Evolutionary conservation across 2,888 invertebrate species (phyloP).

Genomic region (Coelogynopora nodosa): DNA sequence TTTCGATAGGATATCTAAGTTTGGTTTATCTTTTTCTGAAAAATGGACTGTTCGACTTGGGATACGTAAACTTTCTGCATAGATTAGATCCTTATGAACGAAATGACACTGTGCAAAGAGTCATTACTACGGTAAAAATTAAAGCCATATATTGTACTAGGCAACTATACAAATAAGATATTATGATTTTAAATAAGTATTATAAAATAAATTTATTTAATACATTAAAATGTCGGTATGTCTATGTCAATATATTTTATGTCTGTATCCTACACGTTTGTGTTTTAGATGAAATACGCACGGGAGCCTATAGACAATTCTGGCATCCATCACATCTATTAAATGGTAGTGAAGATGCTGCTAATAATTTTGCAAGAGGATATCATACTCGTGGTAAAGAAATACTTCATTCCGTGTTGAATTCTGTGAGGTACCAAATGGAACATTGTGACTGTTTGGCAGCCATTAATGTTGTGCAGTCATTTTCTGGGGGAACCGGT

Average conservation of each 20-base stretch:
- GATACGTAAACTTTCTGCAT: too few species aligned
- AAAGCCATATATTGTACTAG: too few species aligned
- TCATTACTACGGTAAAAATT: too few species aligned
- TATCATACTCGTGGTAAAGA: conserved; percentile 35
- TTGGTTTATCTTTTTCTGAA: too few species aligned
- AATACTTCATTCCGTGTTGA: not conserved
- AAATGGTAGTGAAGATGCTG: conserved; percentile 37
- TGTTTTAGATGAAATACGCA: conserved; percentile 39
- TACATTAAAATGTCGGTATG: not conserved
- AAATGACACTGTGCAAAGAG: too few species aligned
- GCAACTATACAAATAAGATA: too few species aligned
- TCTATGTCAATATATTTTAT: not conserved
- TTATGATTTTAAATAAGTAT: too few species aligned
- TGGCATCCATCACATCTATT: conserved; percentile 34
- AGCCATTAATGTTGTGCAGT: conserved; percentile 34
- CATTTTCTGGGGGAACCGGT: conserved; percentile 39
- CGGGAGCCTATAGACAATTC: conserved; percentile 35
- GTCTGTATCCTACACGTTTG: not conserved
- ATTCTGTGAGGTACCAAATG: not conserved
- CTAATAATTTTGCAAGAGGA: conserved; percentile 39
- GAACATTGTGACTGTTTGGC: conserved; percentile 30
- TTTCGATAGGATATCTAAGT: too few species aligned
- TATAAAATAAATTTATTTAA: too few species aligned
- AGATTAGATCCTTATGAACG: too few species aligned
- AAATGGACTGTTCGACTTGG: too few species aligned